A percentile compares a stretch with the other conserved stretches of the same genome.
Evolutionary conservation across 2,113 vertebrate genomes (phyloP).

Genomic region (Rynchops niger): DNA sequence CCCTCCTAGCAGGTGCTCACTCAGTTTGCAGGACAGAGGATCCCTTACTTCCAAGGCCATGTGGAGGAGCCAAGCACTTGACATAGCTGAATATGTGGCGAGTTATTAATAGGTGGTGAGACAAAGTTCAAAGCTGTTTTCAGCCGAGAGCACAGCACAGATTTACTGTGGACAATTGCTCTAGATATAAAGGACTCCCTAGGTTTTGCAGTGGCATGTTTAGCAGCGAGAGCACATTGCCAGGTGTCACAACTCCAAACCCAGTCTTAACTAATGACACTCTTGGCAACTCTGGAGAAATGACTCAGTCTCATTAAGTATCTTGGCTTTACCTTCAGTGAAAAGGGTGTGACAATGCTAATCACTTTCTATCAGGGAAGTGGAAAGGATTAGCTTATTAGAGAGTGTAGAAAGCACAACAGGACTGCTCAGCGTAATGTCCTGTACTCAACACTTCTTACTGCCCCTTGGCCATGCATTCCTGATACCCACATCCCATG

Average conservation of each 20-base stretch:
- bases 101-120: background rate
- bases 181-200: background rate
- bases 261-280: background rate
- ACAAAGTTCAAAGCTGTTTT: background rate
- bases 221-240: accelerated
- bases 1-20: background rate
- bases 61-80: background rate
- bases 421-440: background rate
- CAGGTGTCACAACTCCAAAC: background rate
- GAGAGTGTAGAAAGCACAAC: background rate
- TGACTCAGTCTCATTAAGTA: background rate
- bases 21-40: background rate
- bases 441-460: background rate
- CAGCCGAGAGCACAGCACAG: background rate
- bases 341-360: background rate
- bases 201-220: background rate
- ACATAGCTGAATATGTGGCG: background rate
- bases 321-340: background rate
- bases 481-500: background rate
- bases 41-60: background rate
- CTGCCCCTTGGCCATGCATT: accelerated
- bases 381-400: background rate
- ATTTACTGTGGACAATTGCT: background rate
- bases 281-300: background rate
- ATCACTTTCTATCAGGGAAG: background rate